Conservation (phyloP, 2,888 invertebrate genomes). For the Aphidoletes aphidimyza region DNA sequence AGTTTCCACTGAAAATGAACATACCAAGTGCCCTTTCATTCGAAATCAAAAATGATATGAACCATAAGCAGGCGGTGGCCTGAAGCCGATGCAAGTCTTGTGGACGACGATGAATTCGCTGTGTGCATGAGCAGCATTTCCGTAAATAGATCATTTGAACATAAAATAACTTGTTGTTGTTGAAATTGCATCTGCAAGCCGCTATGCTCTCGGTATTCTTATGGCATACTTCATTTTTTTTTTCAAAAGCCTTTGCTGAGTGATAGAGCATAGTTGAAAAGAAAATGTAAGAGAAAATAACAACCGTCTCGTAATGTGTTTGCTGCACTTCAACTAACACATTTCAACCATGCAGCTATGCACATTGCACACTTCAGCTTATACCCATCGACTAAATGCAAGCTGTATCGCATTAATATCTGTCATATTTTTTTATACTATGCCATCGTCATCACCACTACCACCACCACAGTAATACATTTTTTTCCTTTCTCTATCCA, state of each 20-base stretch:
- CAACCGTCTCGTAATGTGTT: conserved; percentile 1
- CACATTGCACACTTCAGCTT: background rate
- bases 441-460: no score
- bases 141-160: conserved; percentile 36
- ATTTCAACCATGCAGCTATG: background rate
- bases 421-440: conserved; percentile 19
- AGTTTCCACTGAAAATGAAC: conserved; percentile 3
- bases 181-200: conserved; percentile 1
- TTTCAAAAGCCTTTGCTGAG: background rate
- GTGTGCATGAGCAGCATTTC: conserved; percentile 17
- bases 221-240: no score
- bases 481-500: background rate
- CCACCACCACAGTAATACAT: background rate
- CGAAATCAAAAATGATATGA: conserved; percentile 8
- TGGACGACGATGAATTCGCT: conserved; percentile 16
- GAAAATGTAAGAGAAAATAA: background rate
- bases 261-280: background rate
- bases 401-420: conserved; percentile 15
- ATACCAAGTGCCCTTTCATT: background rate
- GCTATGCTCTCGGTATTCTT: background rate
- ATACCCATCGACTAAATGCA: conserved; percentile 9
- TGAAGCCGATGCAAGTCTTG: background rate
- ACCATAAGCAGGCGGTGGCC: background rate
- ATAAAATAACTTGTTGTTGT: conserved; percentile 19
- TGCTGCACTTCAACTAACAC: conserved; percentile 21